These are phyloP conservation scores for Hypsibius dujardini DNA, from an alignment of 1,140 invertebrate genomes.

Conservation along the genomic window DNA sequence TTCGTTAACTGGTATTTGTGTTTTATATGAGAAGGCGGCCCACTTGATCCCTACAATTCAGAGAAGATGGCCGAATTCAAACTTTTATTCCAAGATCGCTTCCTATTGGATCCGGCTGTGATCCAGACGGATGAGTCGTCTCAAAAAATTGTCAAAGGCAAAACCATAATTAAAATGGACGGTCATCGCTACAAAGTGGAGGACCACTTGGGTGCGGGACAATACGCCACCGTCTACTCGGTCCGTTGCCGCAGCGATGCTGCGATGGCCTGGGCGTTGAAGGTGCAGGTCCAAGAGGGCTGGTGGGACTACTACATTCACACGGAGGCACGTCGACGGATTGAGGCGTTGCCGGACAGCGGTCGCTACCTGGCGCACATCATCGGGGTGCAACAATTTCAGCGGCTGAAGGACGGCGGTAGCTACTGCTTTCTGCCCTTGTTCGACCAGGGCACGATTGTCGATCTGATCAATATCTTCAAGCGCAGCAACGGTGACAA, in stretches of 20 bases:
- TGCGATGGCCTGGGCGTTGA: slow-evolving; percentile 17
- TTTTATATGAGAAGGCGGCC: too few relatives aligned
- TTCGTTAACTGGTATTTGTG: too few relatives aligned
- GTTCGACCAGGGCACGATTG: not conserved
- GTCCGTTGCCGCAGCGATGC: slow-evolving; percentile 18
- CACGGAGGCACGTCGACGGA: slow-evolving; percentile 23
- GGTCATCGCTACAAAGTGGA: slow-evolving; percentile 26
- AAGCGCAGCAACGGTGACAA: slow-evolving; percentile 20
- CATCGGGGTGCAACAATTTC: not conserved
- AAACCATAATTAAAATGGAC: too few relatives aligned
- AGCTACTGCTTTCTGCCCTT: not conserved
- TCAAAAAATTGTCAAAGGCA: too few relatives aligned
- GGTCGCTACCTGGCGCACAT: not conserved
- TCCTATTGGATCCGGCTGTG: too few relatives aligned
- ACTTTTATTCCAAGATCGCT: too few relatives aligned
- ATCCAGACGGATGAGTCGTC: too few relatives aligned
- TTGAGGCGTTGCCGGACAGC: not conserved
- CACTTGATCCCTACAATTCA: too few relatives aligned
- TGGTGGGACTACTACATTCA: slow-evolving; percentile 34
- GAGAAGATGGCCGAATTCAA: too few relatives aligned
- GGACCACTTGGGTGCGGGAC: slow-evolving; percentile 28
- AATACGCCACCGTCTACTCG: slow-evolving; percentile 29
- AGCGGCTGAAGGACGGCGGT: not conserved
- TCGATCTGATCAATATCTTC: slow-evolving; percentile 27
- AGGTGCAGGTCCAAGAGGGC: slow-evolving; percentile 21